phyloP scores from a whole-genome alignment of 1,140 invertebrate species.

The Eulimnadia texana region DNA sequence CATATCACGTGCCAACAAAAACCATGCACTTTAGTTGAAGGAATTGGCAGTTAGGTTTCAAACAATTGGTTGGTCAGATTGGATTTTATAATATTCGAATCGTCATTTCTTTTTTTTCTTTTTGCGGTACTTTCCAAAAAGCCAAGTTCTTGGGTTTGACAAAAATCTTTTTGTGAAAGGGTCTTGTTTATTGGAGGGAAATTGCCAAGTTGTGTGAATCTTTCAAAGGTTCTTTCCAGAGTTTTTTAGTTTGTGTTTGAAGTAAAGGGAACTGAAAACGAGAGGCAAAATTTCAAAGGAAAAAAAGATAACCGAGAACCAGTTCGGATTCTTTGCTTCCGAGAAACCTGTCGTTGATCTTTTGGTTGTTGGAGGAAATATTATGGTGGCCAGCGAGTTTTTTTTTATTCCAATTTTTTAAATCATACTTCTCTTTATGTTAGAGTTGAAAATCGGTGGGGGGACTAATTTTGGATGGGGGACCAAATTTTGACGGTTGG shows the following conservation, averaged over 20 bases:
- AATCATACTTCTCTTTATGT: background rate
- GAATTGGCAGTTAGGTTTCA: conserved; percentile 11
- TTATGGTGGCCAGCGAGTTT: background rate
- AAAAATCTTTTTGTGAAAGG: too few relatives aligned
- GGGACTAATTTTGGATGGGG: background rate
- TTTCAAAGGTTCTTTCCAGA: too few relatives aligned
- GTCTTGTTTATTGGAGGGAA: too few relatives aligned
- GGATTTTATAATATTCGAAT: background rate
- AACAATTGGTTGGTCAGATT: conserved; percentile 11
- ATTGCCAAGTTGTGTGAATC: too few relatives aligned
- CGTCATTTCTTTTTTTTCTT: background rate
- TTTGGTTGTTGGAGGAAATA: background rate
- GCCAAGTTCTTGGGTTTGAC: background rate
- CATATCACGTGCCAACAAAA: conserved; percentile 14
- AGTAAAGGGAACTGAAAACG: background rate
- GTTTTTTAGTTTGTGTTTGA: too few relatives aligned
- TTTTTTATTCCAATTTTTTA: too few relatives aligned
- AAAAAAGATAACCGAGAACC: background rate
- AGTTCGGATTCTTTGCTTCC: background rate
- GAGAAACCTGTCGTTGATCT: background rate
- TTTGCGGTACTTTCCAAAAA: background rate
- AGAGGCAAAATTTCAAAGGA: background rate
- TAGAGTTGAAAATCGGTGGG: background rate
- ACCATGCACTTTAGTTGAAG: conserved; percentile 14
- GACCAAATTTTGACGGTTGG: background rate